Evolutionary conservation across 2,888 invertebrate species (phyloP).

Genomic region (Cylindroiulus punctatus): DNA sequence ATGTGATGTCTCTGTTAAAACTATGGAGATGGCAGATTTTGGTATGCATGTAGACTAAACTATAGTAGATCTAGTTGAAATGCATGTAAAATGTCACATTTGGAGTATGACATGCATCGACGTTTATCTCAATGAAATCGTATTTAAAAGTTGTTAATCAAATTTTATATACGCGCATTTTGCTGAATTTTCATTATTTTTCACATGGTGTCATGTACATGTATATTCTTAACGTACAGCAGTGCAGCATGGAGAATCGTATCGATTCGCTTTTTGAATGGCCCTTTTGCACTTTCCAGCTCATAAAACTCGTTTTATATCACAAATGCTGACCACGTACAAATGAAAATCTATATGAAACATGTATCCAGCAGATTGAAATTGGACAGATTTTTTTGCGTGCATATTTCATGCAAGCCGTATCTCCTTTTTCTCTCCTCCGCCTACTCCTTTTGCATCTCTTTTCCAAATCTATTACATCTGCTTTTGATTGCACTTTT

Average conservation of each 20-base stretch:
- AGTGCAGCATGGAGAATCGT: not conserved
- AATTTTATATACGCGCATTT: too few species aligned
- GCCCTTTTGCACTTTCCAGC: constrained; percentile 49
- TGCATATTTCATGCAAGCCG: constrained; percentile 30
- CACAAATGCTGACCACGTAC: constrained; percentile 46
- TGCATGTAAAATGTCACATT: too few species aligned
- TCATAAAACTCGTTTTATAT: constrained; percentile 48
- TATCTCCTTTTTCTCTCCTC: constrained; percentile 9
- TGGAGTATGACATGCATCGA: too few species aligned
- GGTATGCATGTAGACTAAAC: too few species aligned
- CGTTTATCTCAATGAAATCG: too few species aligned
- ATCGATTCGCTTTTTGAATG: not conserved
- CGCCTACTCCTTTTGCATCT: constrained; percentile 2
- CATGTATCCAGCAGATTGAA: constrained; percentile 45
- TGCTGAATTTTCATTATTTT: too few species aligned
- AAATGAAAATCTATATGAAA: constrained; percentile 47
- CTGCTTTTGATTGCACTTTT: constrained; percentile 45
- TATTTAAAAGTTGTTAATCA: too few species aligned
- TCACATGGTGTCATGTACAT: too few species aligned
- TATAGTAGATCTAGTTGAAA: too few species aligned
- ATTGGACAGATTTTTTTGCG: constrained; percentile 46
- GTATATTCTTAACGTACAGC: too few species aligned
- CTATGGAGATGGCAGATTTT: too few species aligned
- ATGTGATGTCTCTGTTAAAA: too few species aligned
- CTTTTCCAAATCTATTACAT: constrained; percentile 44